Evolutionary conservation across 92 coral and sea anemone genomes (phyloP), one percentile per base, ranked within the genome.

Genomic region (Epizoanthus ramosus): DNA sequence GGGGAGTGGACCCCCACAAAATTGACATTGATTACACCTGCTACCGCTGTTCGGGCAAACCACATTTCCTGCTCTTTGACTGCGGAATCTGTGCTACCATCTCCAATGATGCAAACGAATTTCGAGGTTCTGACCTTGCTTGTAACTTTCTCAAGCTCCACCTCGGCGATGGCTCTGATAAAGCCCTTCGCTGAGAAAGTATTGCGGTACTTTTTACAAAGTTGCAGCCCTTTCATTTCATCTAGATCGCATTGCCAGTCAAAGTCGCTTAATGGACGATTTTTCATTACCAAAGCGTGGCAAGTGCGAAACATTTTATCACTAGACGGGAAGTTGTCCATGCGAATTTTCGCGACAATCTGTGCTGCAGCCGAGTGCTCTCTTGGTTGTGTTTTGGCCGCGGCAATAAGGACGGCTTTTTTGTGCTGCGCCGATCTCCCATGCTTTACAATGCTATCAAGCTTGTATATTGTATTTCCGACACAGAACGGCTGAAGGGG

Each of bases 251-350:
- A 63, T 17, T 63, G 69, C 69, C 69, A 63, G 69, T 63, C 31
- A 31, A 63, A 63, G 31, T 63, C 69, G 22, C 69, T 63, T 23
- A 63, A 19, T 0, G 39, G 69, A 31, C 13, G 69, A 63, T 63
- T 63, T 31, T 63, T 63, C 69, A 63, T 18, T 7, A 63, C 31
- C 23, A 63, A 31, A 16, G 69, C 69, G 22, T 63, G 69, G 13
- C 69, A 63, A 63, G 69, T 63, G 69, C 69, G 69, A 19, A 63
- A 63, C 69, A 63, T 63, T 63, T 63, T 63, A 28, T 63, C 69
- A 31, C 69, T 63, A 3, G 69, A 63, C 8, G 69, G 69, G 22
- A 63, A 63, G 22, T n/a, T 63, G 39, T 16, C 69, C 69, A 19
- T 63, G 23, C 22, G 69, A 12, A 63, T 63, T 31, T 28, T 31